Base-by-base conservation (phyloP, 2,797 vertebrate species). In the Brachymystax lenok region DNA sequence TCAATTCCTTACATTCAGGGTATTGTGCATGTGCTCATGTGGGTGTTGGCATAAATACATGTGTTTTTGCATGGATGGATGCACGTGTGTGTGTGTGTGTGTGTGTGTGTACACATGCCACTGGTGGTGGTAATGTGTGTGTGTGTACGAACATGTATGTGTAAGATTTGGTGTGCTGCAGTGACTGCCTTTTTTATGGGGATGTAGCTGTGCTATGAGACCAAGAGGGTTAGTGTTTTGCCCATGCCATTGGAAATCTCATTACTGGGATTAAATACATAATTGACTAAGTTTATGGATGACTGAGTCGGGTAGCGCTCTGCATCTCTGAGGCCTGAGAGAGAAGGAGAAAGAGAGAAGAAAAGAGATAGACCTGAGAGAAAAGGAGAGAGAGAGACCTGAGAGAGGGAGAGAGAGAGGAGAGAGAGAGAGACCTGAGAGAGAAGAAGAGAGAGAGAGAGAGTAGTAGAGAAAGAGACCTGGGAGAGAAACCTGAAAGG, bases 261-360 rank as follows among this genome's bases (percentile, higher is more conserved):
- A 95, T 96, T 95, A 95, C 73, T 79, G 89, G 88, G 88, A 92
- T 86, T 88, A 90, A 84, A 89, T 89, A 88, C 86, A 87, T 94
- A 94, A 95, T 82, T 92, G 94, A 92, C 91, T 92, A 82, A 88
- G 85, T 91, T 68, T 86, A 90, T 81, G 89, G 91, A 82, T 93
- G 93, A 88, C 88, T 93, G 91, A 46, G 40, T 46, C 40, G 10
- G 10, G 40, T 46, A 46, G 40, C 10, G 10, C 40, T 46, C 40
- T 46, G 40, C 40, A 46, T 46, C 40, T 40, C 40, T 46, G 40
- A 46, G 40, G 10, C 40, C 40, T 46, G 40, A 46, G 10, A 46
- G 40, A 46, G 40, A 46, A 24, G 4, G 19, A 59, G 59, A 63
- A 12, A 63, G 54, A 56, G 54, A n/a, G 54, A n/a, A 3, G 6